These are phyloP conservation scores for Scaeva pyrastri DNA, from an alignment of 2,888 invertebrate species.

Conservation along the genomic window DNA sequence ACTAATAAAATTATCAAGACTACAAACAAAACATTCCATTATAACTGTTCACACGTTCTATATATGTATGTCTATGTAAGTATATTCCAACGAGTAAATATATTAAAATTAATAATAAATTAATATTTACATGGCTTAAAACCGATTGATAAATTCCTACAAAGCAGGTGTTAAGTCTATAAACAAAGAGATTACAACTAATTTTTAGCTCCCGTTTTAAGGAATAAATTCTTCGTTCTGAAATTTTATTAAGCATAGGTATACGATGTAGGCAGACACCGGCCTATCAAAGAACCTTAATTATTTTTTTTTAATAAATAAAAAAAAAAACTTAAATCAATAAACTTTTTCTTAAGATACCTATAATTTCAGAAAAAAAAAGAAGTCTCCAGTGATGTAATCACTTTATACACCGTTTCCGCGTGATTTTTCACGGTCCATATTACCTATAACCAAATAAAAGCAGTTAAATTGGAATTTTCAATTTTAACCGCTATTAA, in stretches of 20 bases:
- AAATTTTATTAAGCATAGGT: not conserved
- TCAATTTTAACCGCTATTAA: slow-evolving; percentile 49
- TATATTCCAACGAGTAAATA: too few relatives aligned
- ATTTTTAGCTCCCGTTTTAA: slow-evolving; percentile 33
- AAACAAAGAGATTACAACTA: slow-evolving; percentile 51
- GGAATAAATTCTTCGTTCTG: not conserved
- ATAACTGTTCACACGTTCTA: slow-evolving; percentile 19
- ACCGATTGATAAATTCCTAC: slow-evolving; percentile 23
- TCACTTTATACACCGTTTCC: slow-evolving; percentile 43
- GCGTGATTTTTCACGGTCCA: slow-evolving; percentile 51
- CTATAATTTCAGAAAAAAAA: not conserved
- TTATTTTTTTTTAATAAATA: slow-evolving; percentile 23
- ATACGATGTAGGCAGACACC: not conserved
- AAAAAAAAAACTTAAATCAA: slow-evolving; percentile 49
- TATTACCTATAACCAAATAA: slow-evolving; percentile 45
- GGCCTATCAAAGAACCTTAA: slow-evolving; percentile 58
- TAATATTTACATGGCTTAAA: slow-evolving; percentile 10
- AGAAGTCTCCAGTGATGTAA: not conserved
- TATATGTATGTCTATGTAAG: too few relatives aligned
- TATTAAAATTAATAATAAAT: slow-evolving; percentile 16
- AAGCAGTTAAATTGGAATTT: slow-evolving; percentile 51
- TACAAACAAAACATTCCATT: slow-evolving; percentile 3
- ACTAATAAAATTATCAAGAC: not conserved
- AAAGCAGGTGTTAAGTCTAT: slow-evolving; percentile 51
- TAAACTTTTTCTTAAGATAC: slow-evolving; percentile 43